Base-by-base conservation (phyloP, 2,113 vertebrate species). In the Mohoua ochrocephala region DNA sequence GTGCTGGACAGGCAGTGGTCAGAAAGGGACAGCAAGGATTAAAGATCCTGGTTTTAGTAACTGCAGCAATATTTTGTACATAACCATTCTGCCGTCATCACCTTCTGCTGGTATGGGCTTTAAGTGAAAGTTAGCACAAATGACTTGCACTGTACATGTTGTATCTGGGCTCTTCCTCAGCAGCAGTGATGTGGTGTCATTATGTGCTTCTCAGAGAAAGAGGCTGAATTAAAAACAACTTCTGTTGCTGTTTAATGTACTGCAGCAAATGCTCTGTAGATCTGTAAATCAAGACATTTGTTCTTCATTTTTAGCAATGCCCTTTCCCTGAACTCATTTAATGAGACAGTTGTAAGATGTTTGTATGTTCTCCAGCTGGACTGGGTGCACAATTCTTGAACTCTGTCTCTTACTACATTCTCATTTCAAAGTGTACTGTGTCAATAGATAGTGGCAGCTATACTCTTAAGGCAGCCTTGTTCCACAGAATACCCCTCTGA, bases 301-400 rank as follows among this genome's bases (percentile, higher is more conserved):
- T 79, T 96, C 89, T 90, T 96, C 94, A 85, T 96, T 96, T 96
- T 96, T 94, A 95, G 91, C 87, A 87, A 33, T 91, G 93, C 54
- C 95, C 96, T 96, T 96, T 97, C 94, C 91, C 87, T 97, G 96
- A 97, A 97, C 95, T 94, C 61, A 0, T 84, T 87, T 96, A 96
- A 95, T 95, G 89, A 97, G 89, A 60, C 81, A 59, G 70, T 87
- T 93, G 84, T 93, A 96, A 95, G 94, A 95, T 87, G 91, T 91
- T 96, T 96, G 93, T 96, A 73, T 94, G 93, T 76, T 95, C 85
- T 96, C 95, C 94, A 95, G 90, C 92, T 95, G 92, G 93, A 88
- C 90, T 35, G 90, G 44, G 33, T 2, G 31, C 19, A 4, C 5
- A 3, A 35, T 80, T 91, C 85, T 70, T 88, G 87, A 94, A 83